phyloP scores from a whole-genome alignment of 2,797 vertebrate species.

The Gymnoscopelus braueri region DNA sequence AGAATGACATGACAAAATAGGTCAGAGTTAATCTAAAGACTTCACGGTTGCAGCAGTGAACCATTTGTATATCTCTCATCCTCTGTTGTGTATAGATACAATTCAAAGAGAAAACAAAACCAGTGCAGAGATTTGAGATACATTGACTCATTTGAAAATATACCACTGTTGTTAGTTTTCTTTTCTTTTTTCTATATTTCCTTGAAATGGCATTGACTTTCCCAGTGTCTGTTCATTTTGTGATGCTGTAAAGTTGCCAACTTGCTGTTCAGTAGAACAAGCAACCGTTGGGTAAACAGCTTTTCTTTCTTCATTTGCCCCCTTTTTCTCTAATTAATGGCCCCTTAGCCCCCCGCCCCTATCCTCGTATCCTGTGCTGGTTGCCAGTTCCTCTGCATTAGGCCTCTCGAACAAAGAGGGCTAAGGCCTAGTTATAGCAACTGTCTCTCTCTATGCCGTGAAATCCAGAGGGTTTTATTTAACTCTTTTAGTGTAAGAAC shows the following conservation, averaged over 20 bases:
- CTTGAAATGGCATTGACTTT: not conserved
- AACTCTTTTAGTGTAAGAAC: too few species aligned
- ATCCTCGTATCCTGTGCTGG: conserved; percentile 21
- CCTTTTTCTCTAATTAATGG: conserved; percentile 23
- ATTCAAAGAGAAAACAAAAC: too few species aligned
- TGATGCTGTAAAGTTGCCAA: not conserved
- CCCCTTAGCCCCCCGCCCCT: not conserved
- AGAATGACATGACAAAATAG: too few species aligned
- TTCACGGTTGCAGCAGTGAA: too few species aligned
- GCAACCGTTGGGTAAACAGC: conserved; percentile 40
- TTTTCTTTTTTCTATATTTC: not conserved
- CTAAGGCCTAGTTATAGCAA: conserved; percentile 49
- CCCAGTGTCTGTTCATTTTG: not conserved
- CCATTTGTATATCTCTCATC: too few species aligned
- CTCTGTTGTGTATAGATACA: too few species aligned
- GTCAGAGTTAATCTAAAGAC: too few species aligned
- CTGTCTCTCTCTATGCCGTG: conserved; percentile 18
- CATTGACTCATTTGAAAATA: too few species aligned
- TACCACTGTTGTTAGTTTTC: too few species aligned
- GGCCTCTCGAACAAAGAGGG: conserved; percentile 59
- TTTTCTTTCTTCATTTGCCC: conserved; percentile 9
- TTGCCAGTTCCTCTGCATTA: conserved; percentile 46
- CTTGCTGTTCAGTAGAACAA: conserved; percentile 14
- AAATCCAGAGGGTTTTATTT: too few species aligned
- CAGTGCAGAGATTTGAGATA: too few species aligned